Conservation (phyloP, 2,797 vertebrate species). For the Aselliscus stoliczkanus region DNA sequence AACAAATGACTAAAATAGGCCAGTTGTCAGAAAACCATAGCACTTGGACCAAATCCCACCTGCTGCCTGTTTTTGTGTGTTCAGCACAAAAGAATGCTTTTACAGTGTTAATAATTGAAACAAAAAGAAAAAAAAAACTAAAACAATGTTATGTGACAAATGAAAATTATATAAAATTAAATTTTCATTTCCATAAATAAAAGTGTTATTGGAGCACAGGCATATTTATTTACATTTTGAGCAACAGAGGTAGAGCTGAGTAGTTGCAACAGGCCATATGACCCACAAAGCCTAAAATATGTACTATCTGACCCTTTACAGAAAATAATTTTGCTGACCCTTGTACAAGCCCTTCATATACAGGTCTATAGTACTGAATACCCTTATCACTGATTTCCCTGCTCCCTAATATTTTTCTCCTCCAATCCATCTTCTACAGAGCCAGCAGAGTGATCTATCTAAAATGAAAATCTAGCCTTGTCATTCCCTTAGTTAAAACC, state of each 20-base stretch:
- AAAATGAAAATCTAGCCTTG: background rate
- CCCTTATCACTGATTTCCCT: background rate
- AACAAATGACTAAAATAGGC: background rate
- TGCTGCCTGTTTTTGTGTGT: background rate
- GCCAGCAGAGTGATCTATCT: background rate
- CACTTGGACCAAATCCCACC: background rate
- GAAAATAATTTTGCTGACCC: background rate
- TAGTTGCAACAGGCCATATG: background rate
- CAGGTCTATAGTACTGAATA: background rate
- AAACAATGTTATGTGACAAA: background rate
- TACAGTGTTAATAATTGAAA: background rate
- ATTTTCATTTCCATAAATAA: background rate
- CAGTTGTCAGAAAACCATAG: background rate
- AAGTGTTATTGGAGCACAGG: background rate
- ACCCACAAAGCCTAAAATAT: background rate
- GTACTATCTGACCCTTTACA: background rate
- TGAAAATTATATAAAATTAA: background rate
- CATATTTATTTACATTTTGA: background rate
- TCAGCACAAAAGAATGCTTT: background rate
- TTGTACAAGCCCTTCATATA: background rate
- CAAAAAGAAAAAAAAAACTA: background rate
- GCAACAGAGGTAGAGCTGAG: background rate
- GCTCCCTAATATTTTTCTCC: background rate
- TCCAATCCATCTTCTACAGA: background rate
- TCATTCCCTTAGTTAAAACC: background rate